A percentile compares a stretch with the other conserved stretches of the same genome.
phyloP scores from a whole-genome alignment of 2,888 invertebrate species.

The Rugalucina vietnamica region DNA sequence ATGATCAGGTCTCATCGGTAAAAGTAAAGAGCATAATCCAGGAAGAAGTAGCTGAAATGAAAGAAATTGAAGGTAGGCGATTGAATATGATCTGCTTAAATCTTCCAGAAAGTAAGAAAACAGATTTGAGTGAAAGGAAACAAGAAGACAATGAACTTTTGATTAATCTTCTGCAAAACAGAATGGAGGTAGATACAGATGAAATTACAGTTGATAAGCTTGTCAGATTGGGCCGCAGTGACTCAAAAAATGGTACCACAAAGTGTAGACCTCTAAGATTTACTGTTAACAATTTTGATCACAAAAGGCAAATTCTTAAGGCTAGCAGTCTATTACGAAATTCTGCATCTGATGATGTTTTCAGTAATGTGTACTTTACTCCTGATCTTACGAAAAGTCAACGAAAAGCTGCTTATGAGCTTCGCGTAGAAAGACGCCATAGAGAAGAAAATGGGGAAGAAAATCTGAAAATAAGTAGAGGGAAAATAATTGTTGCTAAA shows the following conservation, averaged over 20 bases:
- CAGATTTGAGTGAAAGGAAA: not conserved
- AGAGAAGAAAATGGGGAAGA: not conserved
- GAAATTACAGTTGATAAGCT: too few species aligned
- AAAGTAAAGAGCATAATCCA: not conserved
- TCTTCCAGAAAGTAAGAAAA: not conserved
- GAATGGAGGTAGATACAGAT: too few species aligned
- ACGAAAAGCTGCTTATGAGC: not conserved
- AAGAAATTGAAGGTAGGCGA: slow-evolving; percentile 2
- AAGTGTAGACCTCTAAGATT: not conserved
- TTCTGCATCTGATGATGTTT: not conserved
- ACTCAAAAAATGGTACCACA: not conserved
- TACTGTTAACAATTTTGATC: not conserved
- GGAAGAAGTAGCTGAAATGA: not conserved
- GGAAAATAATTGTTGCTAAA: too few species aligned
- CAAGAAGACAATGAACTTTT: not conserved
- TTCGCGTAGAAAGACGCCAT: not conserved
- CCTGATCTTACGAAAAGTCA: not conserved
- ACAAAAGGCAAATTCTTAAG: not conserved
- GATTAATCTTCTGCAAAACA: too few species aligned
- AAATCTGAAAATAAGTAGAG: not conserved
- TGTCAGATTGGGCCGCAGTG: not conserved
- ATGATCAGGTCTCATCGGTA: not conserved
- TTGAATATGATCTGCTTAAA: not conserved
- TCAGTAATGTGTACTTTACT: not conserved
- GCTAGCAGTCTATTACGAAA: not conserved